These are phyloP conservation scores for Adineta ricciae DNA, from an alignment of 2,888 invertebrate genomes.

Conservation along the genomic window DNA sequence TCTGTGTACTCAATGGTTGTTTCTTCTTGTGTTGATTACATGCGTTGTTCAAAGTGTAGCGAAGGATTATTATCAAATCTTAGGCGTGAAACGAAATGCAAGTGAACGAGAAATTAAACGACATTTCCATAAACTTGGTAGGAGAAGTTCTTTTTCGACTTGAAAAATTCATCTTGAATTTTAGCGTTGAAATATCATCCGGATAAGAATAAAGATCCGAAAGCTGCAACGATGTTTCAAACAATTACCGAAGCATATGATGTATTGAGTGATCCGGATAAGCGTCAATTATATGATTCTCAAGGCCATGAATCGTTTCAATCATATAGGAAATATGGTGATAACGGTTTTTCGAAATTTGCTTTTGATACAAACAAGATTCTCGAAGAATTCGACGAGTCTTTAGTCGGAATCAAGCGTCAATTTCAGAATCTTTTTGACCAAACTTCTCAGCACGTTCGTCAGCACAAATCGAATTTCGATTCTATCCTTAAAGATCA, in stretches of 20 bases:
- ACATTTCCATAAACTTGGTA: background rate
- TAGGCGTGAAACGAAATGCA: background rate
- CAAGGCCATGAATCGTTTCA: background rate
- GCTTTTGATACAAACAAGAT: no score
- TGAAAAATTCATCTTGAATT: no score
- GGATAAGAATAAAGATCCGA: background rate
- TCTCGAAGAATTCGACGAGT: no score
- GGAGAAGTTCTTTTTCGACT: background rate
- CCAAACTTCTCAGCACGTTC: no score
- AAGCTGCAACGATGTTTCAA: background rate
- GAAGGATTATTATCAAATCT: background rate
- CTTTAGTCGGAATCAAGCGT: no score
- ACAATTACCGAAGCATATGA: conserved; percentile 14
- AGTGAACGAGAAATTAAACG: background rate
- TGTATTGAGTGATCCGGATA: conserved; percentile 24
- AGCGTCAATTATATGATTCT: conserved; percentile 7
- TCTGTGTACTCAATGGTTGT: no score
- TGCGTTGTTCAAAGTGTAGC: background rate
- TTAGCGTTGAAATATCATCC: background rate
- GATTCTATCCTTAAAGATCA: no score
- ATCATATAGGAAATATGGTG: no score
- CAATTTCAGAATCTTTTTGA: no score
- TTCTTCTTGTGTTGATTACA: no score
- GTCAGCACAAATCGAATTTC: no score
- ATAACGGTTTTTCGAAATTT: no score